Conservation (phyloP, 1,140 invertebrate species). For the Diorhabda carinulata region DNA sequence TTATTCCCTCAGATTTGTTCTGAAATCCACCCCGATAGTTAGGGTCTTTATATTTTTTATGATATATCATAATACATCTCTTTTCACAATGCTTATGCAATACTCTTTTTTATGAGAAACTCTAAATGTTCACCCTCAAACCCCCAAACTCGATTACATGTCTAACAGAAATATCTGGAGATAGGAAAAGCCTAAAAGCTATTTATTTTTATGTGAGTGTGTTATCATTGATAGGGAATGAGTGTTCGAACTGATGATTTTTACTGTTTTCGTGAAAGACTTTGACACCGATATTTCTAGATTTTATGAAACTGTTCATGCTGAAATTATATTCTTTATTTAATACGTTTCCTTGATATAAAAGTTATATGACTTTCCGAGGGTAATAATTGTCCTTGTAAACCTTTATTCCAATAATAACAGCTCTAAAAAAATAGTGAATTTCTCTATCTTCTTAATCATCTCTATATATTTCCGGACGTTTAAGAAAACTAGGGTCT, state of each 20-base stretch:
- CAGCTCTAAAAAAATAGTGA: too few relatives aligned
- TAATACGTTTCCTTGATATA: constrained; percentile 1
- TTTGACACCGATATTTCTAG: constrained; percentile 24
- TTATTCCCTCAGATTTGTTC: constrained; percentile 38
- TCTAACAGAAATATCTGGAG: constrained; percentile 27
- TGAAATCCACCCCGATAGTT: constrained; percentile 35
- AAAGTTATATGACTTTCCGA: not conserved
- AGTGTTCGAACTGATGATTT: constrained; percentile 33
- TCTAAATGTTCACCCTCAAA: constrained; percentile 27
- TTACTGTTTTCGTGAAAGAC: constrained; percentile 27
- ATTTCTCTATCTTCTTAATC: too few relatives aligned
- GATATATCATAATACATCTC: constrained; percentile 41
- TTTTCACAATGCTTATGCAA: constrained; percentile 40
- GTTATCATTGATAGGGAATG: constrained; percentile 37
- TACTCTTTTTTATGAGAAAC: constrained; percentile 36
- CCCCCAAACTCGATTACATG: constrained; percentile 30
- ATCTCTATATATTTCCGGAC: too few relatives aligned
- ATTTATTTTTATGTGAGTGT: constrained; percentile 41
- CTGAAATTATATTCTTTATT: constrained; percentile 27
- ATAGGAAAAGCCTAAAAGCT: constrained; percentile 30
- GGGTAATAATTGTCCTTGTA: too few relatives aligned
- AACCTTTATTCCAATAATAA: too few relatives aligned
- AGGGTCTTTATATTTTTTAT: constrained; percentile 40
- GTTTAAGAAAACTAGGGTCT: too few relatives aligned
- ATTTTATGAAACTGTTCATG: constrained; percentile 31